A percentile compares a stretch with the other conserved stretches of the same genome.
phyloP scores from a whole-genome alignment of 2,113 vertebrate species.

The Hemiscyllium ocellatum region DNA sequence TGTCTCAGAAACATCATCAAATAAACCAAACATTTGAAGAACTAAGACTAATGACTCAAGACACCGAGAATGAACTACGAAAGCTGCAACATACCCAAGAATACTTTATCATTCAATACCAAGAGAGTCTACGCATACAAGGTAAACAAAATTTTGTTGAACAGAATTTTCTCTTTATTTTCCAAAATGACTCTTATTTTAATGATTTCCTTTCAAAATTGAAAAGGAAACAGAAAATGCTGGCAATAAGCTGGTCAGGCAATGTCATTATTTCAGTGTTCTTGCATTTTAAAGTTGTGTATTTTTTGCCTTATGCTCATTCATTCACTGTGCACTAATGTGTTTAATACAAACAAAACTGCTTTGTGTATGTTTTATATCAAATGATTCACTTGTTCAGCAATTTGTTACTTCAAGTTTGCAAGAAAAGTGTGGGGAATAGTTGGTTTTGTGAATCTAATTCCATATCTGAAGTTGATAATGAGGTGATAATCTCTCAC shows the following conservation, averaged over 20 bases:
- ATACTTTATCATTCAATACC: constrained; percentile 98
- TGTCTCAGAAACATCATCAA: constrained; percentile 97
- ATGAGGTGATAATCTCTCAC: background rate
- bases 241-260: too few species aligned
- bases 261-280: too few species aligned
- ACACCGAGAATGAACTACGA: constrained; percentile 86
- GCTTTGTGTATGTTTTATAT: background rate
- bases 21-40: constrained; percentile 95
- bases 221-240: background rate
- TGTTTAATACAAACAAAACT: background rate
- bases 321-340: background rate
- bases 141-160: constrained; percentile 45
- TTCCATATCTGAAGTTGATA: background rate
- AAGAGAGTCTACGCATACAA: constrained; percentile 85
- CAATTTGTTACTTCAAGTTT: background rate
- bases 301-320: background rate
- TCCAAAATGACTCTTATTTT: background rate
- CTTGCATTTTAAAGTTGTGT: background rate
- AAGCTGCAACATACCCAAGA: constrained; percentile 95
- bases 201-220: background rate
- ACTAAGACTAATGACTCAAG: constrained; percentile 80
- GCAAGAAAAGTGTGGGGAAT: background rate
- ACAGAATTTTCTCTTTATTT: background rate
- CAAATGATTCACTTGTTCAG: background rate
- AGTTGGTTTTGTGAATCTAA: background rate